Evolutionary conservation across 2,113 vertebrate genomes (phyloP).

Genomic region (Hystrix brachyura): DNA sequence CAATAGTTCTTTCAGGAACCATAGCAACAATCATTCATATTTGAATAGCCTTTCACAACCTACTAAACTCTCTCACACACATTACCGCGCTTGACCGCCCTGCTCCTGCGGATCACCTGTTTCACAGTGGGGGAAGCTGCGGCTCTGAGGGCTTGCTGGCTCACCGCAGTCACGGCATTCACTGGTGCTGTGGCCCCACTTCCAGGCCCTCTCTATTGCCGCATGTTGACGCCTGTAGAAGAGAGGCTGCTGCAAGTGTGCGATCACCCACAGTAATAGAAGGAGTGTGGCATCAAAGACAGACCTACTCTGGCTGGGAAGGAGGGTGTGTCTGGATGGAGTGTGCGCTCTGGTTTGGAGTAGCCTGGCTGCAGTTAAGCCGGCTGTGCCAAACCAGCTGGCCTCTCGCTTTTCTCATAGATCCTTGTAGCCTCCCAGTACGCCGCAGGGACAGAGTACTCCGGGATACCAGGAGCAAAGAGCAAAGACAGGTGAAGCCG

Average conservation of each 20-base stretch:
- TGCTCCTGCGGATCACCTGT: background rate
- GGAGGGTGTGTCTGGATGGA: background rate
- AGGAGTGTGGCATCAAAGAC: background rate
- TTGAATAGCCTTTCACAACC: background rate
- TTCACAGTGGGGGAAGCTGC: background rate
- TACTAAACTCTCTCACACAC: background rate
- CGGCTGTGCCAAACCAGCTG: background rate
- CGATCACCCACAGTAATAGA: background rate
- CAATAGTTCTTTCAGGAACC: background rate
- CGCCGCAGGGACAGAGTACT: background rate
- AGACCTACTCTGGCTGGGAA: background rate
- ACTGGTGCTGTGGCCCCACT: background rate
- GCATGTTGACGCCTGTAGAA: background rate
- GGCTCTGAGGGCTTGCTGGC: background rate
- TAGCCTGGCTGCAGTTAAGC: fast-evolving
- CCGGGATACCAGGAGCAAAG: background rate
- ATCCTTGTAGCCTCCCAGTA: background rate
- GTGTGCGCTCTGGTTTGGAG: background rate
- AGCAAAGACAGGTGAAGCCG: fast-evolving
- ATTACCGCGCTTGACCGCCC: background rate
- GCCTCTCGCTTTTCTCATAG: background rate
- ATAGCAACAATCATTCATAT: background rate
- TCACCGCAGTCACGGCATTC: fast-evolving
- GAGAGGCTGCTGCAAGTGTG: background rate
- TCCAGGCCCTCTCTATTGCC: fast-evolving